A percentile compares a stretch with the other conserved stretches of the same genome.
Conservation (phyloP, 2,113 vertebrate species). For the Diphyllodes magnificus region DNA sequence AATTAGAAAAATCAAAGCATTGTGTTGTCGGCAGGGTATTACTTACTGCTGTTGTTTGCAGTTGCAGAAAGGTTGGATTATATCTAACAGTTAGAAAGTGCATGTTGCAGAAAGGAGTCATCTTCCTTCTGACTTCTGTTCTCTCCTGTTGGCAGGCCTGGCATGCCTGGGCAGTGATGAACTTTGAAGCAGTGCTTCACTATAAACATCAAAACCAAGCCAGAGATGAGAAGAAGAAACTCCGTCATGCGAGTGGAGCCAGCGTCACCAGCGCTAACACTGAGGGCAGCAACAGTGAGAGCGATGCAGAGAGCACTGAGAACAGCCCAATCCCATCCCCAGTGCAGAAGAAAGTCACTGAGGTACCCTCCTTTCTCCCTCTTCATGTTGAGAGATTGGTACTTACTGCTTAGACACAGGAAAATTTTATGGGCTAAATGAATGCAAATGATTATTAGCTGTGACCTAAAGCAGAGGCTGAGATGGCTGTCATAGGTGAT, state of each 20-base stretch:
- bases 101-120: background rate
- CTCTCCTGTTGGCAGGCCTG: slow-evolving; percentile 81
- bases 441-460: background rate
- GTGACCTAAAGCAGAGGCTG: background rate
- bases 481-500: background rate
- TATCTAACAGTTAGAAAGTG: background rate
- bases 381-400: background rate
- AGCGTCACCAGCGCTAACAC: slow-evolving; percentile 86
- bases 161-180: slow-evolving; percentile 99
- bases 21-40: background rate
- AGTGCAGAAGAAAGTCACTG: slow-evolving; percentile 90
- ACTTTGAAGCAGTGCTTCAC: slow-evolving; percentile 96
- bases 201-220: slow-evolving; percentile 96
- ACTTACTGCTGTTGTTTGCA: background rate
- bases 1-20: background rate
- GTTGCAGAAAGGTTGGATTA: background rate
- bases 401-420: background rate
- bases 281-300: slow-evolving; percentile 95
- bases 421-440: background rate
- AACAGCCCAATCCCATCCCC: slow-evolving; percentile 92
- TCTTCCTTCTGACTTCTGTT: background rate
- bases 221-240: slow-evolving; percentile 92
- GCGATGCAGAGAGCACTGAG: slow-evolving; percentile 87
- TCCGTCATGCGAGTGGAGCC: slow-evolving; percentile 85
- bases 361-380: slow-evolving; percentile 71